These are phyloP conservation scores for Micropoecilia bifurca DNA, from an alignment of 2,797 vertebrate species.

Conservation along the genomic window DNA sequence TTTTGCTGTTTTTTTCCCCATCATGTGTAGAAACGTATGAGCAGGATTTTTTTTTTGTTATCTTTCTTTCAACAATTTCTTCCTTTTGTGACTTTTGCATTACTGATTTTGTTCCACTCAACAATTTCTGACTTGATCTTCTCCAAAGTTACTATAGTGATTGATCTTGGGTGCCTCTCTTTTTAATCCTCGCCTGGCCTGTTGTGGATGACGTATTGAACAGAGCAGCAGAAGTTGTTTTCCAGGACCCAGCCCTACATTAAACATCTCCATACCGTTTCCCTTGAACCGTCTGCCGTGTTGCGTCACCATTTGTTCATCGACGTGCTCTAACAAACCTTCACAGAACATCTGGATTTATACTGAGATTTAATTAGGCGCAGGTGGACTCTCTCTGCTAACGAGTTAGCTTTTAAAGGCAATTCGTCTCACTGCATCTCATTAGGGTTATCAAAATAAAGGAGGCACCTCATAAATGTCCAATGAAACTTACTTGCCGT, in stretches of 20 bases:
- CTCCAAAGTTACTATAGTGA: neutral
- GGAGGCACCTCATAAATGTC: neutral
- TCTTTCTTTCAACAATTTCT: neutral
- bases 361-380: neutral
- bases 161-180: neutral
- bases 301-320: neutral
- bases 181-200: neutral
- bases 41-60: neutral
- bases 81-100: neutral
- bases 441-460: neutral
- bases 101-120: neutral
- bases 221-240: neutral
- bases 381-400: neutral
- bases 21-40: neutral
- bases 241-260: neutral
- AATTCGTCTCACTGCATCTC: neutral
- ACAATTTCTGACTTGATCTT: neutral
- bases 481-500: neutral
- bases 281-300: neutral
- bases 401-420: neutral
- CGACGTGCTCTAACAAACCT: neutral
- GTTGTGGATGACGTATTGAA: neutral
- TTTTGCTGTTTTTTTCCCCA: neutral
- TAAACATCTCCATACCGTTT: neutral
- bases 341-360: neutral